Evolutionary conservation across 2,113 vertebrate genomes (phyloP).

Genomic region (Thunnus thynnus): DNA sequence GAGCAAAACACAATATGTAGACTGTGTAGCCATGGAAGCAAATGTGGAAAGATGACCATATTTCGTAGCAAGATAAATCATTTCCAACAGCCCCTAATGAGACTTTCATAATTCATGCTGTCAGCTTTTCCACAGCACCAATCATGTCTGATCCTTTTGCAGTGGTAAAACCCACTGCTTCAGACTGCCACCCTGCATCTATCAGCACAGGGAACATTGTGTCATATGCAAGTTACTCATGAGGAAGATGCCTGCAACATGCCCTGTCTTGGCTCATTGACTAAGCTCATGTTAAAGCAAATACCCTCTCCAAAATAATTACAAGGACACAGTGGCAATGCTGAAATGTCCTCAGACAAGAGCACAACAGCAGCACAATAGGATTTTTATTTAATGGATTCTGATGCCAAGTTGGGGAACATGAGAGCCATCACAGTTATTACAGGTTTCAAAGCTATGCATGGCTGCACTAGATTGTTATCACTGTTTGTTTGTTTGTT

Average conservation of each 20-base stretch:
- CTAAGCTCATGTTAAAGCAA: constrained; percentile 82
- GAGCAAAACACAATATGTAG: constrained; percentile 62
- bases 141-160: constrained; percentile 77
- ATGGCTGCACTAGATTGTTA: constrained; percentile 29
- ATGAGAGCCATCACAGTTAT: constrained; percentile 57
- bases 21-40: constrained; percentile 56
- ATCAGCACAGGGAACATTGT: constrained; percentile 77
- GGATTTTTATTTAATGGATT: constrained; percentile 74
- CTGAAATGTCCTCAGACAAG: constrained; percentile 78
- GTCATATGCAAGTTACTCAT: constrained; percentile 79
- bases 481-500: constrained; percentile 15
- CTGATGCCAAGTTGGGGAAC: constrained; percentile 62
- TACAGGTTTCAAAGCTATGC: constrained; percentile 47
- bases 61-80: constrained; percentile 76
- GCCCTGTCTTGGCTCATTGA: constrained; percentile 81
- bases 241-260: constrained; percentile 83
- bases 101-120: constrained; percentile 84
- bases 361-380: constrained; percentile 59
- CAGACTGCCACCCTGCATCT: constrained; percentile 83
- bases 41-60: constrained; percentile 69
- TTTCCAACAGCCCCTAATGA: constrained; percentile 77
- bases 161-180: constrained; percentile 74
- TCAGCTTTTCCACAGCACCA: constrained; percentile 80
- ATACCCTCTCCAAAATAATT: constrained; percentile 80
- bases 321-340: constrained; percentile 73